Evolutionary conservation across 2,113 vertebrate genomes (phyloP), one percentile per base, ranked within the genome.

Genomic region (Dendropsophus ebraccatus): DNA sequence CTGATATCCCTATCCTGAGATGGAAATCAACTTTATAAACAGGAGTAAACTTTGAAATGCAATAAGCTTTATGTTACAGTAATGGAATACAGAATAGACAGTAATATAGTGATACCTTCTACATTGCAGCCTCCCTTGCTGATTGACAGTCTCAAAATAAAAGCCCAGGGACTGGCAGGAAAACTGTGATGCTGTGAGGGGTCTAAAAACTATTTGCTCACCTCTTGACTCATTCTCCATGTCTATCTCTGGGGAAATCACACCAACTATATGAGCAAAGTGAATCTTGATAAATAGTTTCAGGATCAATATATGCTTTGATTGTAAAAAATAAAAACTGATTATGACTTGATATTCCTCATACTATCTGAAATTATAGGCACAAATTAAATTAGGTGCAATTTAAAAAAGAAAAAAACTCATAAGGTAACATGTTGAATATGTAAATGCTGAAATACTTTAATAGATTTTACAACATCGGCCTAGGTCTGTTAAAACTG

Each of bases 121-220:
- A 67, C 62, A 35, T 32, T 32, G 10, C 67, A 70, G 35, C 67
- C 16, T 70, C 19, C 65, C 11, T 7, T 70, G 17, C 67, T 70
- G 67, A 70, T 41, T 70, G 67, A 70, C 67, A 70, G 9, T 37
- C 32, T 41, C 17, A 70, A 37, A 41, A 41, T 70, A 8, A 70
- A 37, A 70, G 32, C 35, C 23, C 9, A 7, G 9, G 67, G 35
- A 41, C 28, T 12, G 28, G 32, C 67, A 37, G 41, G 37, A 70
- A 70, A 70, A 32, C 41, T 70, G 35, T 30, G 32, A 23, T 21
- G 32, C 35, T 70, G 12, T 41, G 67, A 70, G 35, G 67, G 67
- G 32, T 70, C 67, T 41, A 70, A 70, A 70, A 70, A 70, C 67
- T 70, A 70, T 70, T 70, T 70, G 67, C 35, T 70, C 67, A 70